Percentiles rank a stretch among this genome's conserved stretches.
Evolutionary conservation across 2,888 invertebrate species (phyloP).

Genomic region (Pterostichus madidus): DNA sequence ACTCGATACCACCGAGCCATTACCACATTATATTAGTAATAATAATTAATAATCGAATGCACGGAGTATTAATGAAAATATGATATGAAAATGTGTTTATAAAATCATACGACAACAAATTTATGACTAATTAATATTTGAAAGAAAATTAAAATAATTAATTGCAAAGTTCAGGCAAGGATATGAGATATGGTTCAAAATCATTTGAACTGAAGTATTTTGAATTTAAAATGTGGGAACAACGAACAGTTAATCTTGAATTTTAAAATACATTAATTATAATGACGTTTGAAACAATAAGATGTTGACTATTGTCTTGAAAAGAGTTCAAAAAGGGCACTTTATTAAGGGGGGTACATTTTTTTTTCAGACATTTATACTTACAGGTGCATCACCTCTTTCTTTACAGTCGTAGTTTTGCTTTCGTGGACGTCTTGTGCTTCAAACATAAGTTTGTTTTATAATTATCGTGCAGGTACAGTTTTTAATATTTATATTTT

Average conservation of each 20-base stretch:
- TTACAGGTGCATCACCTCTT: not conserved
- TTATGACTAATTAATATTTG: too few species aligned
- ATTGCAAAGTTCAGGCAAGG: not conserved
- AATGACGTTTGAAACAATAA: constrained; percentile 5
- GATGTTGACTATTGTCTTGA: constrained; percentile 9
- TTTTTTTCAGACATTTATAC: constrained; percentile 3
- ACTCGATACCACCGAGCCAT: too few species aligned
- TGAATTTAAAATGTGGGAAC: constrained; percentile 29
- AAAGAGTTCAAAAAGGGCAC: constrained; percentile 37
- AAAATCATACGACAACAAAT: too few species aligned
- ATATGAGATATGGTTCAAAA: not conserved
- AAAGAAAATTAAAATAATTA: too few species aligned
- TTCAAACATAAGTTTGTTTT: not conserved
- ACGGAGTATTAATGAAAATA: too few species aligned
- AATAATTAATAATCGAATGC: too few species aligned
- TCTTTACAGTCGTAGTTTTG: not conserved
- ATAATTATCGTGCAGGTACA: too few species aligned
- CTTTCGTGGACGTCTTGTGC: not conserved
- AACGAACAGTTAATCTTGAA: not conserved
- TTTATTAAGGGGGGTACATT: not conserved
- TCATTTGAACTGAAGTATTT: constrained; percentile 18
- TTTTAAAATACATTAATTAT: not conserved
- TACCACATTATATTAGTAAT: too few species aligned
- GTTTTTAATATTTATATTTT: not conserved
- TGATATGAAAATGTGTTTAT: too few species aligned